phyloP scores from a whole-genome alignment of 2,113 vertebrate genomes.

The Nycticryphes semicollaris region DNA sequence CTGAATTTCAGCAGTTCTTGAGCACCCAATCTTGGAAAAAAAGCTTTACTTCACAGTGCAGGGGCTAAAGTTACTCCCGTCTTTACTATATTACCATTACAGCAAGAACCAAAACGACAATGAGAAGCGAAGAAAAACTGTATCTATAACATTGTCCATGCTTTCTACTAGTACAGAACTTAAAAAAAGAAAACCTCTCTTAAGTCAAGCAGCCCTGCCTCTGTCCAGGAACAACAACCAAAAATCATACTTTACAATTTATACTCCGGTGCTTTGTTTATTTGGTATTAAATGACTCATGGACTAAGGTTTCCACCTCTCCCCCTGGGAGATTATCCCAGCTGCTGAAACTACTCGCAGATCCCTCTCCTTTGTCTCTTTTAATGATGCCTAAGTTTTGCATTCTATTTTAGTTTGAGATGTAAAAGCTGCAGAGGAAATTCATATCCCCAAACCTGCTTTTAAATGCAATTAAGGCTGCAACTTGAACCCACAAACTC shows the following conservation, averaged over 20 bases:
- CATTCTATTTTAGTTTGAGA: conserved; percentile 9
- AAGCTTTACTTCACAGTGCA: background rate
- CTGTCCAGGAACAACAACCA: background rate
- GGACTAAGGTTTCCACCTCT: conserved; percentile 48
- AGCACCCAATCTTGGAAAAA: background rate
- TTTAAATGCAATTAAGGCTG: background rate
- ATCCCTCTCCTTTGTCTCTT: background rate
- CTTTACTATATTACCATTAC: background rate
- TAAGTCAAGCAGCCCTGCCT: background rate
- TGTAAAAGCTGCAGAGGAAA: background rate
- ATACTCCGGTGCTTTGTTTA: conserved; percentile 63
- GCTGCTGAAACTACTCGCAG: conserved; percentile 8
- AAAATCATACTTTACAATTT: conserved; percentile 8
- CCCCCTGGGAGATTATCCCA: conserved; percentile 21
- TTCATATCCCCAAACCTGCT: background rate
- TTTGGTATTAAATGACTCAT: conserved; percentile 54
- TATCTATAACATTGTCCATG: background rate
- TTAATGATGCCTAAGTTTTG: conserved; percentile 12
- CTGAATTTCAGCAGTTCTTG: background rate
- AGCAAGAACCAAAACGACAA: background rate
- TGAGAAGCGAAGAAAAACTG: background rate
- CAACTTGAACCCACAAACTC: background rate
- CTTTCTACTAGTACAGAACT: background rate
- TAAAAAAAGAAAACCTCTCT: conserved; percentile 36
- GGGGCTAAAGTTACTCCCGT: background rate